Conservation (phyloP, 2,797 vertebrate genomes). For the Rachycentron canadum region DNA sequence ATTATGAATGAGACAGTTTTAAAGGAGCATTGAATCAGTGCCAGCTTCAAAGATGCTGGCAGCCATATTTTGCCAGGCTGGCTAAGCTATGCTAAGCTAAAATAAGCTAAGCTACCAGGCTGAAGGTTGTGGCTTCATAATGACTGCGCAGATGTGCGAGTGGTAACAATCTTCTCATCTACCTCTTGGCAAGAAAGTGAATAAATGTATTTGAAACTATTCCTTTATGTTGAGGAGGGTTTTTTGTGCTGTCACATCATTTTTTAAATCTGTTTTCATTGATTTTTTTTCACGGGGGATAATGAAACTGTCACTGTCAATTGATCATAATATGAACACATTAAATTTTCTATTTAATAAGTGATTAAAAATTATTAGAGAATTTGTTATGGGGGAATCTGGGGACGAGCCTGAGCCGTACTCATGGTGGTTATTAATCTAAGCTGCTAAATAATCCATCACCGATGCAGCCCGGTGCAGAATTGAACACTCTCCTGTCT, state of each 20-base stretch:
- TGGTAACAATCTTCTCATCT: background rate
- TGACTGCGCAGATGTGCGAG: background rate
- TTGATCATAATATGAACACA: background rate
- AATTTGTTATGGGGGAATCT: background rate
- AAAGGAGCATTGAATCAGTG: background rate
- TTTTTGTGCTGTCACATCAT: background rate
- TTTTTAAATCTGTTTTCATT: background rate
- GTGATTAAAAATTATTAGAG: background rate
- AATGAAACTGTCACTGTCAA: background rate
- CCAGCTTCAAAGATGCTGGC: background rate
- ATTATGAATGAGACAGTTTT: background rate
- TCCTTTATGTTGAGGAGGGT: background rate
- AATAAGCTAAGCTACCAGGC: slow-evolving; percentile 2
- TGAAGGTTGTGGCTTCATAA: background rate
- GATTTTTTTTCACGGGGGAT: background rate
- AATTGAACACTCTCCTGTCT: background rate
- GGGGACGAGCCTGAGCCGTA: background rate
- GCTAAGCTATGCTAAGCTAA: background rate
- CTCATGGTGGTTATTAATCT: slow-evolving; percentile 21
- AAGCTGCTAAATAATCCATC: slow-evolving; percentile 22
- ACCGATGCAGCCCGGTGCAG: background rate
- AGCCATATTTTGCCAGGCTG: background rate
- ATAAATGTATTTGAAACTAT: background rate
- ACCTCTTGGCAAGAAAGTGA: background rate
- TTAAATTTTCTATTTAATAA: background rate